These are phyloP conservation scores for Ictalurus furcatus DNA, from an alignment of 2,113 vertebrate species.

Conservation along the genomic window DNA sequence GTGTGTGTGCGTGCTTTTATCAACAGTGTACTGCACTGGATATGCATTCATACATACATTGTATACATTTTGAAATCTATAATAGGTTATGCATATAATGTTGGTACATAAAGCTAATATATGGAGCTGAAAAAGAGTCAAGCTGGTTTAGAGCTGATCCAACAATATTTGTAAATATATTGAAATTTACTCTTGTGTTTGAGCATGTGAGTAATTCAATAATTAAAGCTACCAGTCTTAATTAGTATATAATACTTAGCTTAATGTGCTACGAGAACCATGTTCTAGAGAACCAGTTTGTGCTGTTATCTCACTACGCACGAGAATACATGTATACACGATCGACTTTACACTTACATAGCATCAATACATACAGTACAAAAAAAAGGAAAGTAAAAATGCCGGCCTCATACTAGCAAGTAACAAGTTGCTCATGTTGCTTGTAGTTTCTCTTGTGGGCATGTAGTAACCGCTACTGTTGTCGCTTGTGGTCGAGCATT, in stretches of 20 bases:
- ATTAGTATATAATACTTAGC: background rate
- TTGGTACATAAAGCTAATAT: background rate
- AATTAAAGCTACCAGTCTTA: background rate
- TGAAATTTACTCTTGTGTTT: background rate
- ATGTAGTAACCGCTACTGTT: background rate
- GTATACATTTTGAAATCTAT: background rate
- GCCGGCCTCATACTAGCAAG: background rate
- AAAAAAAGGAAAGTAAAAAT: background rate
- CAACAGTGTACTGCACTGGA: background rate
- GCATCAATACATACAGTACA: background rate
- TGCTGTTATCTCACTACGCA: background rate
- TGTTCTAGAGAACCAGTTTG: background rate
- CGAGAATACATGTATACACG: background rate
- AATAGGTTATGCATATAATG: background rate
- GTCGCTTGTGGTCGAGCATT: background rate
- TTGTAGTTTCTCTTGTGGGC: slow-evolving; percentile 5
- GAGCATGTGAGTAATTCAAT: background rate
- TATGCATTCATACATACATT: background rate
- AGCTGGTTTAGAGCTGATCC: background rate
- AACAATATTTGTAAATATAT: background rate
- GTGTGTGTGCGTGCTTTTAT: background rate
- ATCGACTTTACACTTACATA: background rate
- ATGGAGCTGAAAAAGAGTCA: background rate
- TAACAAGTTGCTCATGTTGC: background rate
- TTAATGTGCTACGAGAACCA: background rate